phyloP scores from a whole-genome alignment of 2,888 invertebrate species.

The Ectemnius lituratus region DNA sequence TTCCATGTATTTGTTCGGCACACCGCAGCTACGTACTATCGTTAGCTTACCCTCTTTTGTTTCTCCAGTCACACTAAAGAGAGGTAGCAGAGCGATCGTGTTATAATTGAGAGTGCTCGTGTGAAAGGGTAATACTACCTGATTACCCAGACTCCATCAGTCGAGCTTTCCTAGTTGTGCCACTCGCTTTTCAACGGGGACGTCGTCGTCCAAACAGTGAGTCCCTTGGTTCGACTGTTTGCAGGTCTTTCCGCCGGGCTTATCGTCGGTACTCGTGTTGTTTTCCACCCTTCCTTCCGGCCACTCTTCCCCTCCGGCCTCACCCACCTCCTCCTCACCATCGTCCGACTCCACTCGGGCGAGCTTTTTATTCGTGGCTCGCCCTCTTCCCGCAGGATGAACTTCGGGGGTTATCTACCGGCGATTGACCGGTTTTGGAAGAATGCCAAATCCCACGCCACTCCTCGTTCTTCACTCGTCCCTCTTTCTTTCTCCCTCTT shows the following conservation, averaged over 20 bases:
- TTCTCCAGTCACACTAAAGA: constrained; percentile 57
- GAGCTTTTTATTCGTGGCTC: constrained; percentile 39
- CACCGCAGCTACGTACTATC: neutral
- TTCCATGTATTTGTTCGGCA: neutral
- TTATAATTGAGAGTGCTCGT: constrained; percentile 57
- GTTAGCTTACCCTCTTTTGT: neutral
- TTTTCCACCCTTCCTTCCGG: constrained; percentile 10
- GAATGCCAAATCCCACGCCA: constrained; percentile 60
- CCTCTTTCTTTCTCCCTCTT: constrained; percentile 27
- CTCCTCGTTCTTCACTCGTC: constrained; percentile 50
- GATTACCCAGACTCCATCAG: constrained; percentile 33
- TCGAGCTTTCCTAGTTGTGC: constrained; percentile 12
- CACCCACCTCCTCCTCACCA: neutral
- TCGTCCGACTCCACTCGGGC: constrained; percentile 10
- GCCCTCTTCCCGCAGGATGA: constrained; percentile 37
- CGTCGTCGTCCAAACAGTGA: neutral
- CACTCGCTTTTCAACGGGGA: neutral
- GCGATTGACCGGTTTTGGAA: constrained; percentile 69
- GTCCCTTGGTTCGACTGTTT: neutral
- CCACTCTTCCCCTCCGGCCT: neutral
- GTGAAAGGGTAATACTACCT: constrained; percentile 6
- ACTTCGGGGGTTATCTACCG: constrained; percentile 64
- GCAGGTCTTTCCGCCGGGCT: constrained; percentile 20
- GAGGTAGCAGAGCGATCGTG: constrained; percentile 40
- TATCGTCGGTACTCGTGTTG: constrained; percentile 28